Evolutionary conservation across 2,113 vertebrate species (phyloP).

Genomic region (Gadus macrocephalus): DNA sequence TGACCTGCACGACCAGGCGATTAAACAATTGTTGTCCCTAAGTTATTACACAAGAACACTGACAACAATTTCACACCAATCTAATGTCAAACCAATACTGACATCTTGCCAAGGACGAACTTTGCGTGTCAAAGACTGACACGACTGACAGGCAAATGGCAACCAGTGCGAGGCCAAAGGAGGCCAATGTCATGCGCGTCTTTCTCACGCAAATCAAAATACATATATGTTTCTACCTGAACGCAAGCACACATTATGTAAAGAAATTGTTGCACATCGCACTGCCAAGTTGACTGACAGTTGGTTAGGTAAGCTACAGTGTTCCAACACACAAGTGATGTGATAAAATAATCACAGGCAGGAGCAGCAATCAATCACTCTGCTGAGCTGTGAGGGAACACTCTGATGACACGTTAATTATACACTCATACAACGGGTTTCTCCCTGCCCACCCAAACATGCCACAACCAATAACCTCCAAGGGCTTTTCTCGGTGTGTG

Average conservation of each 20-base stretch:
- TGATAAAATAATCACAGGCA: slow-evolving; percentile 72
- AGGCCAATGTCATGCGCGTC: neutral
- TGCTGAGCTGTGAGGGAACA: slow-evolving; percentile 50
- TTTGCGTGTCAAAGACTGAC: slow-evolving; percentile 21
- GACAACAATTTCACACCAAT: slow-evolving; percentile 28
- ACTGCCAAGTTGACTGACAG: slow-evolving; percentile 66
- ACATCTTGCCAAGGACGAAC: slow-evolving; percentile 50
- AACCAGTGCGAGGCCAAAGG: neutral
- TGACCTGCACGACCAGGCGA: slow-evolving; percentile 2
- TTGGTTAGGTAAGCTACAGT: slow-evolving; percentile 43
- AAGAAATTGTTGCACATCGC: slow-evolving; percentile 47
- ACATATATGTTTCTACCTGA: neutral
- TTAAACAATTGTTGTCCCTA: slow-evolving; percentile 27
- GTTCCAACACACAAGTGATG: slow-evolving; percentile 59
- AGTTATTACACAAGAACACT: slow-evolving; percentile 27
- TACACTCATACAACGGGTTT: slow-evolving; percentile 63
- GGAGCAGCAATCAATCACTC: slow-evolving; percentile 61
- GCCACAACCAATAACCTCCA: slow-evolving; percentile 60
- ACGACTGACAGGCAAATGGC: neutral
- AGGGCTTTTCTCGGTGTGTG: slow-evolving; percentile 37
- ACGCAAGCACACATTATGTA: neutral
- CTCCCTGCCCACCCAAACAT: slow-evolving; percentile 62
- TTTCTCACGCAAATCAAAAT: neutral
- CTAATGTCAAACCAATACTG: slow-evolving; percentile 35
- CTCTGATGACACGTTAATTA: slow-evolving; percentile 66